Base-by-base conservation (phyloP, 1,140 invertebrate genomes). In the Anastrepha ludens region DNA sequence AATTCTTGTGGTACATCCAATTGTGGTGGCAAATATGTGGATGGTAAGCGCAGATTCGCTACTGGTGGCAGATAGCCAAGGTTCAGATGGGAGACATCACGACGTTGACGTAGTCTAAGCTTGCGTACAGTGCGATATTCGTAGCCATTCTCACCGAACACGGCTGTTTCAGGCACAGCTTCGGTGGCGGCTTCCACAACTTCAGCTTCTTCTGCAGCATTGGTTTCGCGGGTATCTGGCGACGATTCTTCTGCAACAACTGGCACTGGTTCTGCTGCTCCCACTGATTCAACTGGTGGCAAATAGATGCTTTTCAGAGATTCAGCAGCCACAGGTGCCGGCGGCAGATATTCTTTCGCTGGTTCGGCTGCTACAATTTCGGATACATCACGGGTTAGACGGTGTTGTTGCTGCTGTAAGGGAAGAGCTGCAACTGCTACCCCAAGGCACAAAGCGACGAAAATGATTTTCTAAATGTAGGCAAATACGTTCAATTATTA, bases 41-140 rank as follows among this genome's bases (percentile, higher is more conserved):
- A 88, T 4, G 59, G 2, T 50, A 65, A 2, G 2, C 47, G 47
- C 0, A 17, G 11, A 20, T 3, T 6, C 88, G 90, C 89, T 60
- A 39, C 2, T 20, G 89, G 91, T n/a, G 86, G 86, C 64, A 87
- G 47, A 11, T 87, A 87, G 15, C 60, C 44, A 2, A 88, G 74
- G 41, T 64, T 86, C 89, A 92, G 74, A 64, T 92, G 91, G 6
- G 91, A 92, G 9, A 92, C 91, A 89, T 92, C 91, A 65, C 91
- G 91, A 2, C 90, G 90, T 47, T 90, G 90, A 41, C 91, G 91
- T 64, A 91, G 88, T 87, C 91, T 90, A 1, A 92, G 88, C 64
- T 90, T 89, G 29, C 91, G 91, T 81, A 92, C 90, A 0, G 91
- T 90, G 47, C 90, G 90, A 86, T 92, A 92, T 59, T 92, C 91